Conservation (phyloP, 2,888 invertebrate species). For the Phanerotoma sp. region DNA sequence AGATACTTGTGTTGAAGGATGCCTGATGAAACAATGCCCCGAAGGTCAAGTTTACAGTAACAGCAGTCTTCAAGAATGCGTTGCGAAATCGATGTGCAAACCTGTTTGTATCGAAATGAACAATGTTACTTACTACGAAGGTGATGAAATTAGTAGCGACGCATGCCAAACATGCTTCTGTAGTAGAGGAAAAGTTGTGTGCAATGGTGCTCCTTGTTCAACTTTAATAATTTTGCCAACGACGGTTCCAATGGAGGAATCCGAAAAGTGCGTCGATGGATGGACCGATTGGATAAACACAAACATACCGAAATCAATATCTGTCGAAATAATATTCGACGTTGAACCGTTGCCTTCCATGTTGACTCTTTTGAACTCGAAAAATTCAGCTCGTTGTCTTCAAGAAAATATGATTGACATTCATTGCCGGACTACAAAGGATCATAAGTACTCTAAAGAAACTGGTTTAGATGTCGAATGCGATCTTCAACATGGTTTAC, state of each 20-base stretch:
- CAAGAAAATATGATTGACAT: conserved; percentile 69
- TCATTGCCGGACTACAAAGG: conserved; percentile 71
- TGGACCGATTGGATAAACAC: conserved; percentile 82
- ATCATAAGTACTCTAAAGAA: conserved; percentile 66
- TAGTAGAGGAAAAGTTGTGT: conserved; percentile 68
- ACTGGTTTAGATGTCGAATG: conserved; percentile 77
- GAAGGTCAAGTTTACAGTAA: conserved; percentile 74
- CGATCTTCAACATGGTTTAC: conserved; percentile 70
- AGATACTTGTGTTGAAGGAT: conserved; percentile 83
- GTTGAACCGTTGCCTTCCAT: conserved; percentile 63
- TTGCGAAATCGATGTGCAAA: conserved; percentile 71
- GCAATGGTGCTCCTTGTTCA: conserved; percentile 71
- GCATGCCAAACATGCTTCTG: conserved; percentile 80
- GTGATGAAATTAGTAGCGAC: conserved; percentile 74
- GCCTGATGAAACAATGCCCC: conserved; percentile 73
- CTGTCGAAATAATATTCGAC: too few species aligned
- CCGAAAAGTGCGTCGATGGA: conserved; percentile 66
- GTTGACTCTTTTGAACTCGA: conserved; percentile 61
- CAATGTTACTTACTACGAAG: conserved; percentile 69
- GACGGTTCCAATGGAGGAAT: conserved; percentile 47
- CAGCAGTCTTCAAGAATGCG: conserved; percentile 69
- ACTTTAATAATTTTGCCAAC: conserved; percentile 32
- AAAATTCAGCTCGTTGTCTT: conserved; percentile 63
- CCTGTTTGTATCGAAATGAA: conserved; percentile 71
- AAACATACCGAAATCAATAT: conserved; percentile 55